phyloP scores from a whole-genome alignment of 1,140 invertebrate species.

The Lasioglossum albipes region DNA sequence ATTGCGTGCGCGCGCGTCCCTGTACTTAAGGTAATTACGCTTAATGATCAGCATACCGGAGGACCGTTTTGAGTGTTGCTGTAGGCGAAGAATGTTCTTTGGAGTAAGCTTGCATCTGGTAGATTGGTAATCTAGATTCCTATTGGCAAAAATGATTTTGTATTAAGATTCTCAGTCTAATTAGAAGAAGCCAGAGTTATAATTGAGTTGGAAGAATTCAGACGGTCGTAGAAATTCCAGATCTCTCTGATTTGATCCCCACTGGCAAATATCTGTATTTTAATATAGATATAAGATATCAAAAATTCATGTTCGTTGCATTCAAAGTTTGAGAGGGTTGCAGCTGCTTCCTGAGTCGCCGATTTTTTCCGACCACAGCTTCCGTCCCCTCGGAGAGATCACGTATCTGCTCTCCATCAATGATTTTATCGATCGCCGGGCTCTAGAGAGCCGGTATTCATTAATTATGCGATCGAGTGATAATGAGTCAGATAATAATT shows the following conservation, averaged over 20 bases:
- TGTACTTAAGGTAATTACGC: constrained; percentile 58
- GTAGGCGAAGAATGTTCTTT: constrained; percentile 16
- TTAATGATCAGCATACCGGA: constrained; percentile 40
- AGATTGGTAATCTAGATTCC: no score
- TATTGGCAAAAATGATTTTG: no score
- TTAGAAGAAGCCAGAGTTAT: no score
- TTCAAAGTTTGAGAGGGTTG: background rate
- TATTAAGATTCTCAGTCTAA: no score
- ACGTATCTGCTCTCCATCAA: constrained; percentile 26
- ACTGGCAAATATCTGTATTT: background rate
- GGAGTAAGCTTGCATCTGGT: no score
- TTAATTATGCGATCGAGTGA: constrained; percentile 35
- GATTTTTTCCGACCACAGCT: constrained; percentile 16
- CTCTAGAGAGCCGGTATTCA: background rate
- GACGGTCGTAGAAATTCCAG: background rate
- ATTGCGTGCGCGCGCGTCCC: background rate
- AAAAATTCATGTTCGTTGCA: background rate
- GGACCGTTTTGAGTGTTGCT: constrained; percentile 37
- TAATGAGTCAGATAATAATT: constrained; percentile 42
- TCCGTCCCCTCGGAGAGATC: background rate
- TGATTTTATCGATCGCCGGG: constrained; percentile 33
- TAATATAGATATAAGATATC: background rate
- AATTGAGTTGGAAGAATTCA: no score
- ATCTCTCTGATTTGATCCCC: background rate
- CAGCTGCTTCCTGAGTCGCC: constrained; percentile 5